phyloP scores from a whole-genome alignment of 2,888 invertebrate genomes.

The Cenopis cana region DNA sequence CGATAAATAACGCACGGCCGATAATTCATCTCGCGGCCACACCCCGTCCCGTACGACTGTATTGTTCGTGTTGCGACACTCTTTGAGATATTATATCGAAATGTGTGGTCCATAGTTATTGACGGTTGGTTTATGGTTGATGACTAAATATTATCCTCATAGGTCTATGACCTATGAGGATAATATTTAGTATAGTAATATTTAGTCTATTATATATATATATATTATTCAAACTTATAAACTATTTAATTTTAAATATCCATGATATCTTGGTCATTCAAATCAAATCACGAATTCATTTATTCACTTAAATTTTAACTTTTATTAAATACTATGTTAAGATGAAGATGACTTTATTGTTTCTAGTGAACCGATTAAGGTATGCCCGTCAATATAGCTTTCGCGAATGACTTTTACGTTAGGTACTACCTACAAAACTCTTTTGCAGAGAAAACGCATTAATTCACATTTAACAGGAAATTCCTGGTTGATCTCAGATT shows the following conservation, averaged over 20 bases:
- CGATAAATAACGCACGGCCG: conserved; percentile 70
- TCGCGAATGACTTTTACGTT: neutral
- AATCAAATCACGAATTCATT: neutral
- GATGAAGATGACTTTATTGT: conserved; percentile 16
- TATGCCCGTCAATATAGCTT: neutral
- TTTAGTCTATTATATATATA: too few species aligned
- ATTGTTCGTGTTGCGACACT: conserved; percentile 40
- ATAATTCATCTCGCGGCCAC: conserved; percentile 63
- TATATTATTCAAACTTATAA: too few species aligned
- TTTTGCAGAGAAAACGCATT: neutral
- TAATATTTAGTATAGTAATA: too few species aligned
- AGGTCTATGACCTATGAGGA: too few species aligned
- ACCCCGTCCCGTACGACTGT: conserved; percentile 29
- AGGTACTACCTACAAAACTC: neutral
- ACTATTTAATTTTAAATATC: neutral
- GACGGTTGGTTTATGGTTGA: conserved; percentile 3
- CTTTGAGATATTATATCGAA: conserved; percentile 27
- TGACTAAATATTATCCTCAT: too few species aligned
- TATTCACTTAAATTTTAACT: neutral
- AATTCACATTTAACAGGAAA: neutral
- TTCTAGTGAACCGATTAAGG: neutral
- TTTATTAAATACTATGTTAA: conserved; percentile 6
- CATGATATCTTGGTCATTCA: neutral
- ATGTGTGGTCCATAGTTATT: conserved; percentile 33
- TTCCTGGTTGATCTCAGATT: too few species aligned